Percentiles rank a stretch among this genome's conserved stretches.
These are phyloP conservation scores for Acanthisitta chloris DNA, from an alignment of 2,113 vertebrate species.

Conservation along the genomic window DNA sequence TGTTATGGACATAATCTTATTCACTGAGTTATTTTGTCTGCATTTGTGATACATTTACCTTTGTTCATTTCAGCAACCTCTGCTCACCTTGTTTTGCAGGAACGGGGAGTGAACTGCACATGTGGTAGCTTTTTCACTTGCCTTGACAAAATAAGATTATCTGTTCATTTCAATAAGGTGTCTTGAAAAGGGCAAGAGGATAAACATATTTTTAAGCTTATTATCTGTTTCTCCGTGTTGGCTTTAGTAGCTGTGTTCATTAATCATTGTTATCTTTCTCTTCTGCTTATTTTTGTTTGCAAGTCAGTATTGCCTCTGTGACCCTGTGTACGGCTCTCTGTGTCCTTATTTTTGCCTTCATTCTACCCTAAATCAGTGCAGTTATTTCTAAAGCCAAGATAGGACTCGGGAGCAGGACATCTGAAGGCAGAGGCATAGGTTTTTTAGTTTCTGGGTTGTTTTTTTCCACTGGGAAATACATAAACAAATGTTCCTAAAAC, in stretches of 20 bases:
- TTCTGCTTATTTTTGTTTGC: neutral
- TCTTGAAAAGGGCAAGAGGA: neutral
- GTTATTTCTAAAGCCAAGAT: neutral
- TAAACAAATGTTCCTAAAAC: neutral
- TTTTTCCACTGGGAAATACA: neutral
- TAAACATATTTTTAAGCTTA: neutral
- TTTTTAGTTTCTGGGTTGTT: neutral
- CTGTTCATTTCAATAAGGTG: neutral
- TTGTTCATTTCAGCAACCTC: neutral
- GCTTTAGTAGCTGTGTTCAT: neutral
- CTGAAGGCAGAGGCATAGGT: neutral
- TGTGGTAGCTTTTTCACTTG: neutral
- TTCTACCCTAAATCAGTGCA: neutral
- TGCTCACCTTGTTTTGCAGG: neutral
- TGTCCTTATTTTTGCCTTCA: neutral
- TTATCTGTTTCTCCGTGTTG: neutral
- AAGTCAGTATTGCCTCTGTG: neutral
- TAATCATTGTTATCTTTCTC: neutral
- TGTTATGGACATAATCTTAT: neutral
- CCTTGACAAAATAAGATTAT: neutral
- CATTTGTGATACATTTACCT: neutral
- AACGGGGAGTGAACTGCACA: fast-evolving
- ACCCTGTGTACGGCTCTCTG: neutral
- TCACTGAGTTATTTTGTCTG: neutral
- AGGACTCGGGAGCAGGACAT: neutral